Percentiles rank a stretch among this genome's conserved stretches.
phyloP scores from a whole-genome alignment of 2,888 invertebrate species.

The Saturnia japonica region DNA sequence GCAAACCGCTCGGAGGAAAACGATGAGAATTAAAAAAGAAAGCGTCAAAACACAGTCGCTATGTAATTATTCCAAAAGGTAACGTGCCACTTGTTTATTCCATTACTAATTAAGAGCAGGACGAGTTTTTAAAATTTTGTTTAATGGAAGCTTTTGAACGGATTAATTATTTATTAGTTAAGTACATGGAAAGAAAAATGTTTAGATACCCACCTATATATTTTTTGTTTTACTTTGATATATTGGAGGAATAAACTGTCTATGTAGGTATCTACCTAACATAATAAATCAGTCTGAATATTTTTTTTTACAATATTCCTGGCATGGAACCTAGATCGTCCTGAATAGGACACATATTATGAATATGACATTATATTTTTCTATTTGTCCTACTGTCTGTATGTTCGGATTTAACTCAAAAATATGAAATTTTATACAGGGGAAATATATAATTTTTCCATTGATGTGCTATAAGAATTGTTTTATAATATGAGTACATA shows the following conservation, averaged over 20 bases:
- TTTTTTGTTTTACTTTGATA: neutral
- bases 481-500: no score
- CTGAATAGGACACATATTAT: no score
- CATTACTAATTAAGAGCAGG: constrained; percentile 78
- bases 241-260: neutral
- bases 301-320: no score
- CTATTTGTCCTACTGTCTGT: no score
- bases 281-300: no score
- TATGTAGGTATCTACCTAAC: neutral
- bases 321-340: no score
- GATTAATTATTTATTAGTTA: constrained; percentile 78
- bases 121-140: constrained; percentile 69
- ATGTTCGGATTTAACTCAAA: no score
- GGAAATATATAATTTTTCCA: no score
- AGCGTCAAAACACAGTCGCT: constrained; percentile 56
- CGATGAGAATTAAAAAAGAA: constrained; percentile 52
- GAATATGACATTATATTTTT: no score
- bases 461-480: no score
- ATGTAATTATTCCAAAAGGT: constrained; percentile 78
- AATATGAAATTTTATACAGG: no score
- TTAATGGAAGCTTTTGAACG: constrained; percentile 57
- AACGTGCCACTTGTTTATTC: constrained; percentile 80
- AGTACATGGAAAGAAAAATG: constrained; percentile 51
- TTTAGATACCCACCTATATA: constrained; percentile 42
- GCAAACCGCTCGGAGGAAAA: constrained; percentile 60